phyloP scores from a whole-genome alignment of 2,888 invertebrate genomes.

The Lochmaea crataegi region DNA sequence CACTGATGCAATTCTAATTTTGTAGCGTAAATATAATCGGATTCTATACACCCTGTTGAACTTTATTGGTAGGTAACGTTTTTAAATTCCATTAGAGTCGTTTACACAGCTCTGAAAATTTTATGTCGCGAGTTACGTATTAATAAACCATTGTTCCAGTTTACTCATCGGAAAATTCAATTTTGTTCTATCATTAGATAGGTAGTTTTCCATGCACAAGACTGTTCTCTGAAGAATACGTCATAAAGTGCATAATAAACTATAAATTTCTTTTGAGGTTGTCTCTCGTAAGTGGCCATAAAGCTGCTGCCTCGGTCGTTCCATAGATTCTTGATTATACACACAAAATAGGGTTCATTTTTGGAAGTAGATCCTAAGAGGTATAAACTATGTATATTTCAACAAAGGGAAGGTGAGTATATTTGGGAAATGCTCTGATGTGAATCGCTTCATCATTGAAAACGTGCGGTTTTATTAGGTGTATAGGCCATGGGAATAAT shows the following conservation, averaged over 20 bases:
- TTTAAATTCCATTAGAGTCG: no score
- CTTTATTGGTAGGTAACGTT: no score
- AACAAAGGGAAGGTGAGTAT: no score
- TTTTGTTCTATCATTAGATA: constrained; percentile 27
- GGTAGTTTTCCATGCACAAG: constrained; percentile 20
- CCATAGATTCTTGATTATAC: constrained; percentile 28
- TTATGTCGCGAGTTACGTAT: background rate
- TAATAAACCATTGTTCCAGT: constrained; percentile 3
- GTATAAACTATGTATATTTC: background rate
- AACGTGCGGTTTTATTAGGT: no score
- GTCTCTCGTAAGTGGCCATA: constrained; percentile 30
- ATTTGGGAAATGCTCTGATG: no score
- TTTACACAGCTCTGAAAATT: no score
- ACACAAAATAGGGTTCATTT: constrained; percentile 21
- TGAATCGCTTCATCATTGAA: no score
- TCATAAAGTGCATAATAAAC: constrained; percentile 34
- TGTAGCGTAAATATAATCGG: no score
- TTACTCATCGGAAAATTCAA: constrained; percentile 22
- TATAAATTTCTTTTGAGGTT: constrained; percentile 33
- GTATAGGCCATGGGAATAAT: no score
- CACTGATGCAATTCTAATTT: no score
- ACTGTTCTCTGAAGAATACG: constrained; percentile 25
- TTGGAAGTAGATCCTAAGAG: background rate
- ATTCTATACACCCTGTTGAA: no score
- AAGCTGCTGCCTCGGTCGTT: constrained; percentile 28